phyloP scores from a whole-genome alignment of 2,888 invertebrate species.

The Latrodectus hesperus region DNA sequence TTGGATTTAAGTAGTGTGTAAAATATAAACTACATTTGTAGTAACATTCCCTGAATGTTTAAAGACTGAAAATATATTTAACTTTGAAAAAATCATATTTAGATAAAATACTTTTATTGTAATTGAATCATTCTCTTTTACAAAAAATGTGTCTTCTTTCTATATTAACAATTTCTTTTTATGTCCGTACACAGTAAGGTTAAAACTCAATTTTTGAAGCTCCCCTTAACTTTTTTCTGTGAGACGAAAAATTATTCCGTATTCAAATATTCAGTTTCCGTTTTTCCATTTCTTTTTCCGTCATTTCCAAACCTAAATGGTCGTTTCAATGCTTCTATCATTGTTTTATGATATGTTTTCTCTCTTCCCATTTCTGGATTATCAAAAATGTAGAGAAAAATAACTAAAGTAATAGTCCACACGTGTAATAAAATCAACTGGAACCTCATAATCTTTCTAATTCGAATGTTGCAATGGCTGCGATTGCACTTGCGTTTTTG shows the following conservation, averaged over 20 bases:
- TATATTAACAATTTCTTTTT: too few relatives aligned
- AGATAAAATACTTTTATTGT: too few relatives aligned
- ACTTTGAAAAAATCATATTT: too few relatives aligned
- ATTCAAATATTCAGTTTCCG: constrained; percentile 29
- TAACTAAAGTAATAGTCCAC: constrained; percentile 4
- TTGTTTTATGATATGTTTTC: constrained; percentile 28
- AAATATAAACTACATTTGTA: too few relatives aligned
- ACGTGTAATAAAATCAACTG: constrained; percentile 31
- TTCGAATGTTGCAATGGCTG: background rate
- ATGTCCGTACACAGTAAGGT: too few relatives aligned
- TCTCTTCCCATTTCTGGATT: constrained; percentile 16
- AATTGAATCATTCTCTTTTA: too few relatives aligned
- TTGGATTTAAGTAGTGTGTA: too few relatives aligned
- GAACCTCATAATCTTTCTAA: constrained; percentile 1
- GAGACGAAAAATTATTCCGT: background rate
- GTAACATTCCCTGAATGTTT: too few relatives aligned
- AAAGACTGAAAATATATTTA: too few relatives aligned
- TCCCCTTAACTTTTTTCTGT: constrained; percentile 7
- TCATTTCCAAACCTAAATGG: constrained; percentile 18
- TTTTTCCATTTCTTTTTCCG: constrained; percentile 23
- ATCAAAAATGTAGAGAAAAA: background rate
- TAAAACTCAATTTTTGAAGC: constrained; percentile 12
- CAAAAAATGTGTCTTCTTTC: too few relatives aligned
- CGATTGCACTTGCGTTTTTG: background rate
- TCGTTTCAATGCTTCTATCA: constrained; percentile 17